Percentiles rank a stretch among this genome's conserved stretches.
These are phyloP conservation scores for Neosilurus mollespiculum DNA, from an alignment of 2,797 vertebrate species.

Conservation along the genomic window DNA sequence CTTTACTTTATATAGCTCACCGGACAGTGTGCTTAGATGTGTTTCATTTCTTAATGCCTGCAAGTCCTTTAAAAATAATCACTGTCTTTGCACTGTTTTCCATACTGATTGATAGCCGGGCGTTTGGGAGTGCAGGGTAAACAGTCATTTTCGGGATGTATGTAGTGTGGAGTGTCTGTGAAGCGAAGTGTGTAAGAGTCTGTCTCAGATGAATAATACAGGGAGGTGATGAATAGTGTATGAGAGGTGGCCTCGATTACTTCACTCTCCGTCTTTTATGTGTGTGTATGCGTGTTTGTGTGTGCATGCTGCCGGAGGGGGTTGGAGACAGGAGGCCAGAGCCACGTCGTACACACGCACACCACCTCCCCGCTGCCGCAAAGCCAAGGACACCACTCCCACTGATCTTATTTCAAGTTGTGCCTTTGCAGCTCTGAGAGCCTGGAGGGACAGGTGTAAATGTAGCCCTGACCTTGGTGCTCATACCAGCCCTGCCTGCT, in stretches of 20 bases:
- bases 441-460: slow-evolving; percentile 81
- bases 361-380: slow-evolving; percentile 52
- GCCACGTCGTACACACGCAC: slow-evolving; percentile 15
- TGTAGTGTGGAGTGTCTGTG: slow-evolving; percentile 20
- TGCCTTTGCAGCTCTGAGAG: slow-evolving; percentile 67
- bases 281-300: background rate
- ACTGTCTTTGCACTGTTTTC: slow-evolving; percentile 6
- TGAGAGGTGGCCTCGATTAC: slow-evolving; percentile 46
- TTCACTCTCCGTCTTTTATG: slow-evolving; percentile 37
- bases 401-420: slow-evolving; percentile 66
- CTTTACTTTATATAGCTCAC: too few species aligned
- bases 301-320: slow-evolving; percentile 37
- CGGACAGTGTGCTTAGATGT: background rate
- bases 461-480: slow-evolving; percentile 74
- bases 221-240: slow-evolving; percentile 46
- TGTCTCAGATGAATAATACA: slow-evolving; percentile 53
- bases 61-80: slow-evolving; percentile 37
- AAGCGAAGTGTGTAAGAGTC: slow-evolving; percentile 52
- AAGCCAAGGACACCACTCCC: slow-evolving; percentile 59
- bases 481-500: slow-evolving; percentile 58
- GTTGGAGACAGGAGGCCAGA: slow-evolving; percentile 46
- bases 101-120: slow-evolving; percentile 15
- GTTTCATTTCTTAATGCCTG: background rate
- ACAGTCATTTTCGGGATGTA: slow-evolving; percentile 35
- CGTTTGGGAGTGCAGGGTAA: slow-evolving; percentile 27